Evolutionary conservation across 2,888 invertebrate genomes (phyloP), one percentile per base, ranked within the genome.

Genomic region (Drosophila melanosoma): DNA sequence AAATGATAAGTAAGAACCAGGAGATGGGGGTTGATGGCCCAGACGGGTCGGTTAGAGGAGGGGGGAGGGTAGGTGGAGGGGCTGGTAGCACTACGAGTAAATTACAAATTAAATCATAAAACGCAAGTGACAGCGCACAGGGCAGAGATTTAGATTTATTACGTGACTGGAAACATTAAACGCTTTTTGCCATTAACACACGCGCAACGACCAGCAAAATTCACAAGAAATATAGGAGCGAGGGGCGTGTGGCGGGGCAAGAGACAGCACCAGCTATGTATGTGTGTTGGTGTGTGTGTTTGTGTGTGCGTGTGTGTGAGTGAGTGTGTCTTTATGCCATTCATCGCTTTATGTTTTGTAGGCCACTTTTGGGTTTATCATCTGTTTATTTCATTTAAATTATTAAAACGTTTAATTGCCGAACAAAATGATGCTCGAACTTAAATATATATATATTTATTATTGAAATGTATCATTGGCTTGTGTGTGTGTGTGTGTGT

Each of bases 101-200:
- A 87, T 87, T 87, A 87, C 86, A 87, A 87, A 87, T 87, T 90
- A 87, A 87, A 87, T 87, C 87, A 87, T 87, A 87, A 87, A 87
- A 88, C 87, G 86, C 90, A 87, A 87, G 90, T 90, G 87, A 87
- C 87, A 87, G 87, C 83, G 90, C 83, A 75, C 83, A 88, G 90
- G 80, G 89, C 82, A 87, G 83, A 87, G 87, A 90, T 87, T 87
- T 87, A 89, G 87, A 87, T 87, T 87, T 87, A 87, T 87, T 87
- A 87, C 87, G 87, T 87, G 87, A 87, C 87, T 86, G 83, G 87
- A 90, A 87, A 87, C 82, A 90, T 90, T 90, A 87, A 87, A 90
- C 90, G 89, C 71, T 81, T 64, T 64, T 81, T 73, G 87, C 89
- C 88, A 85, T 85, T 85, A 85, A 89, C 85, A 87, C 85, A 85